Evolutionary conservation across 2,113 vertebrate species (phyloP).

Genomic region (Maccullochella peelii): DNA sequence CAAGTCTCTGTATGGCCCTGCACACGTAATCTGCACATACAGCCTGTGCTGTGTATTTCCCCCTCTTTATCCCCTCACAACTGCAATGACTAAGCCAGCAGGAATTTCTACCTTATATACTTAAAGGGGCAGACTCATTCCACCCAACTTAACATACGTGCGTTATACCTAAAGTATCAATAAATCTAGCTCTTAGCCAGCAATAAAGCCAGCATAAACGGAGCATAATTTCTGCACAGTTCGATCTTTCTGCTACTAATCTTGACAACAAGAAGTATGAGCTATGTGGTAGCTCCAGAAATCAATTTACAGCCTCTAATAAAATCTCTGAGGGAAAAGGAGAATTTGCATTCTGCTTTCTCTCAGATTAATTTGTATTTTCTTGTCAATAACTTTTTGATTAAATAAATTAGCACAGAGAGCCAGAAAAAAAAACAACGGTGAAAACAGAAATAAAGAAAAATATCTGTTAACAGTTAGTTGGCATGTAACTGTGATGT

Average conservation of each 20-base stretch:
- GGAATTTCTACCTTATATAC: constrained; percentile 78
- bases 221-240: not conserved
- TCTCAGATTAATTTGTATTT: constrained; percentile 19
- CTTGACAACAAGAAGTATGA: constrained; percentile 29
- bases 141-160: constrained; percentile 25
- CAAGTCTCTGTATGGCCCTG: constrained; percentile 44
- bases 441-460: not conserved
- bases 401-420: constrained; percentile 8
- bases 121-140: constrained; percentile 68
- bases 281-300: constrained; percentile 18
- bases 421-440: not conserved
- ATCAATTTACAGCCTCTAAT: constrained; percentile 34
- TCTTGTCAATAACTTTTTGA: constrained; percentile 15
- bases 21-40: constrained; percentile 32
- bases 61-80: constrained; percentile 71
- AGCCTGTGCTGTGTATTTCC: constrained; percentile 46
- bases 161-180: constrained; percentile 4
- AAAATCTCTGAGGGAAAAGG: constrained; percentile 2
- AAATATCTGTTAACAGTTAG: not conserved
- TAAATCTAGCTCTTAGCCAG: constrained; percentile 14
- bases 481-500: not conserved
- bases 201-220: constrained; percentile 1
- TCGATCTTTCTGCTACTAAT: constrained; percentile 17
- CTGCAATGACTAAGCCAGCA: constrained; percentile 74
- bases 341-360: constrained; percentile 23